Evolutionary conservation across 2,888 invertebrate genomes (phyloP).

Genomic region (Thysanoteuthis rhombus): DNA sequence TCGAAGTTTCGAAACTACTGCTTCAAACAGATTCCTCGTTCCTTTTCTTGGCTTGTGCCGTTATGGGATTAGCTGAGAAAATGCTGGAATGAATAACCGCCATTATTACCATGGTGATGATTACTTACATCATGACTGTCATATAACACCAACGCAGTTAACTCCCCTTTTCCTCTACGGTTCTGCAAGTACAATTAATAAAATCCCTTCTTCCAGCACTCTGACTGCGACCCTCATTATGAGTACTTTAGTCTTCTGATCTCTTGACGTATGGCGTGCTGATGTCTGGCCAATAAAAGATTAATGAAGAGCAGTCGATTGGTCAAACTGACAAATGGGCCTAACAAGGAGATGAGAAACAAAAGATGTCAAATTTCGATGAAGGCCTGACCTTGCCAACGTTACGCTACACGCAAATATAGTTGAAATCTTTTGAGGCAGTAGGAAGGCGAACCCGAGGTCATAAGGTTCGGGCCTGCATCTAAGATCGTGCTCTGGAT

Average conservation of each 20-base stretch:
- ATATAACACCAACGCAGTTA: background rate
- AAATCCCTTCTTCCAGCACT: background rate
- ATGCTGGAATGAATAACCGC: background rate
- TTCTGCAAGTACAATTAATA: background rate
- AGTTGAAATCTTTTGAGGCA: background rate
- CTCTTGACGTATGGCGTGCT: background rate
- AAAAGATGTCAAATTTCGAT: background rate
- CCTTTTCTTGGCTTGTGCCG: background rate
- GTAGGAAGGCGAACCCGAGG: background rate
- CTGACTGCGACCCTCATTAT: background rate
- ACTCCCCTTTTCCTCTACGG: background rate
- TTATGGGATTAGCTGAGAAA: background rate
- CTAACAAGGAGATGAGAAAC: background rate
- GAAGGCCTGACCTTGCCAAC: background rate
- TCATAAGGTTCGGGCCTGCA: background rate
- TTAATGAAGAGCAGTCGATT: background rate
- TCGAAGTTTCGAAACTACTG: too few species aligned
- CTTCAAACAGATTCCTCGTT: too few species aligned
- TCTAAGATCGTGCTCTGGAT: background rate
- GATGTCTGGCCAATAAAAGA: slow-evolving; percentile 12
- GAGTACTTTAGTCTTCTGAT: background rate
- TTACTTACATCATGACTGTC: background rate
- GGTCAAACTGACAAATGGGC: background rate
- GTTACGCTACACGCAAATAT: background rate
- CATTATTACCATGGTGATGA: background rate